A percentile compares a stretch with the other conserved stretches of the same genome.
phyloP scores from a whole-genome alignment of 1,140 invertebrate species.

The Trachymyrmex cornetzi region DNA sequence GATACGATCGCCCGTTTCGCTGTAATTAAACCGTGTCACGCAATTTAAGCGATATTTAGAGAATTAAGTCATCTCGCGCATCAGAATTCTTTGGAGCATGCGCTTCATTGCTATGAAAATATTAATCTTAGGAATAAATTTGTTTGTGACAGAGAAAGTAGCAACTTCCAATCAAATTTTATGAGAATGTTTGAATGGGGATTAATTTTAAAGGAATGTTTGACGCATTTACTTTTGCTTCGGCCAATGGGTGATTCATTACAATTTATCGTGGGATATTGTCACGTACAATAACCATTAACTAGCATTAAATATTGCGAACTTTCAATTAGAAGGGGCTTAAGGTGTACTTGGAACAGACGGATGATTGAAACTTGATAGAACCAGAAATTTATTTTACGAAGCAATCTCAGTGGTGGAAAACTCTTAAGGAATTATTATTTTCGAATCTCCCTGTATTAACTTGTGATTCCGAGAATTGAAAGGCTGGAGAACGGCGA shows the following conservation, averaged over 20 bases:
- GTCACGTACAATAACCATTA: slow-evolving; percentile 2
- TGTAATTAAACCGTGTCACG: slow-evolving; percentile 46
- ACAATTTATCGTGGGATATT: neutral
- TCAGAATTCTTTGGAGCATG: neutral
- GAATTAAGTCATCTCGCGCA: neutral
- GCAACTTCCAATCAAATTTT: neutral
- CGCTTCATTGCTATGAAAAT: neutral
- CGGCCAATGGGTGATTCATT: slow-evolving; percentile 25
- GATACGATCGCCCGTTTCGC: slow-evolving; percentile 8
- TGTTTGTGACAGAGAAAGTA: slow-evolving; percentile 14
- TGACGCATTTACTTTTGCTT: slow-evolving; percentile 6
- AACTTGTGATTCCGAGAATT: neutral
- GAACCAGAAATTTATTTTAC: neutral
- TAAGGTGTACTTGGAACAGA: neutral
- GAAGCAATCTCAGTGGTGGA: neutral
- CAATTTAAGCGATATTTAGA: slow-evolving; percentile 51
- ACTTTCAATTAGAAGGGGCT: slow-evolving; percentile 11
- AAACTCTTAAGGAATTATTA: neutral
- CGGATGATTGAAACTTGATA: neutral
- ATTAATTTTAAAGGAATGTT: neutral
- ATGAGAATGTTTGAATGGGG: neutral
- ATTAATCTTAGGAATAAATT: slow-evolving; percentile 4
- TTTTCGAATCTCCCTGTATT: neutral
- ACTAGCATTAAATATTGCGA: neutral
- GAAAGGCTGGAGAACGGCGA: neutral